Evolutionary conservation across 53 echinoderm and acorn worm species (phyloP), one percentile per base, ranked within the genome.

Genomic region (Glandiceps talaboti): DNA sequence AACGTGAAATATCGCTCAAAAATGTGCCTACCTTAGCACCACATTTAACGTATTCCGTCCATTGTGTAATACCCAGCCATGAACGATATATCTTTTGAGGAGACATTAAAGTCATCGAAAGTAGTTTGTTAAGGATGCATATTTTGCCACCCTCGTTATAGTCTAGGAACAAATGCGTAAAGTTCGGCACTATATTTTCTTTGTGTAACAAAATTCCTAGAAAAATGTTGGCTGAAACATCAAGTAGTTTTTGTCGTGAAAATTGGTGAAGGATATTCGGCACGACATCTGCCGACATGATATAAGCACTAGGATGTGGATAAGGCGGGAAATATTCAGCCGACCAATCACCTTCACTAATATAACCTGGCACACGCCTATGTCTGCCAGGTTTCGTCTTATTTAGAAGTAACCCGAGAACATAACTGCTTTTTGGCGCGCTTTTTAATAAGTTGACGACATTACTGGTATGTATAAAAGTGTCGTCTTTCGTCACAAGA

Each of bases 241-340:
- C 64, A 6, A 6, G 20, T 12, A 45, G 20, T 12, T 45, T 45
- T 20, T 45, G 6, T 20, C 20, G 6, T 6, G 64, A 45, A 20
- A 45, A 45, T 45, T 45, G 14, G 0, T 32, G 27, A 30, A 73
- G 79, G 74, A 84, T 73, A 28, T 25, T 78, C 30, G 25, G 32
- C 0, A 74, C 84, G 28, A 84, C 84, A 30, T 84, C 84, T 74
- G 79, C 79, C 31, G 84, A 84, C 73, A 84, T 84, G 79, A 84
- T 1, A 32, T 84, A 84, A 0, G 74, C 29, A 27, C 79, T 84
- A 28, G 78, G 78, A 29, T 84, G 32, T 27, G 84, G 31, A 31
- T 84, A 84, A 1, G 84, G 84, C 28, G 84, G 84, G 28, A 78
- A 78, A 25, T 32, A 78, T 26, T 30, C 79, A 0, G 27, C 20